A percentile compares a stretch with the other conserved stretches of the same genome.
Conservation (phyloP, 2,113 vertebrate species). For the Semicossyphus pulcher region DNA sequence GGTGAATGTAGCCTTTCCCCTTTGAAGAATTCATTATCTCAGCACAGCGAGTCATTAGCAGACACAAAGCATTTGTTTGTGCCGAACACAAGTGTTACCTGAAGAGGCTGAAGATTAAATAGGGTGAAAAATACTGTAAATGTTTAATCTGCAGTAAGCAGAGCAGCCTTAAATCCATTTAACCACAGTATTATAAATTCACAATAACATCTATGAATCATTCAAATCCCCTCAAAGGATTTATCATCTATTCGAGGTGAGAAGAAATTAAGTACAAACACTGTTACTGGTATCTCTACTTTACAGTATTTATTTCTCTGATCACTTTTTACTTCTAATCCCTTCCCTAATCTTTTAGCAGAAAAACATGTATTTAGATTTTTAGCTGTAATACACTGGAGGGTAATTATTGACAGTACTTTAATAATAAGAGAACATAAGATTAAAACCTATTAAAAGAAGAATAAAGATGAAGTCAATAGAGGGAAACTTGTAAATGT, state of each 20-base stretch:
- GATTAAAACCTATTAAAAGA: no score
- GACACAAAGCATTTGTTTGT: slow-evolving; percentile 39
- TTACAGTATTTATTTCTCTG: background rate
- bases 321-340: no score
- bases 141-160: slow-evolving; percentile 56
- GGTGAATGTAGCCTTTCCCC: slow-evolving; percentile 23
- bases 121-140: slow-evolving; percentile 27
- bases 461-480: no score
- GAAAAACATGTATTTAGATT: no score
- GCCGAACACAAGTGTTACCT: slow-evolving; percentile 42
- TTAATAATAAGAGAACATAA: no score
- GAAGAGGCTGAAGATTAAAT: slow-evolving; percentile 55
- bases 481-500: no score
- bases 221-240: slow-evolving; percentile 51
- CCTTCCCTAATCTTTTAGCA: no score
- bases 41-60: slow-evolving; percentile 46
- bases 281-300: no score
- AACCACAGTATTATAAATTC: slow-evolving; percentile 65
- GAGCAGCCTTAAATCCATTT: slow-evolving; percentile 57
- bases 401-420: no score
- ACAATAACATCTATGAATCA: slow-evolving; percentile 73
- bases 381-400: background rate
- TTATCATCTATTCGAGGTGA: slow-evolving; percentile 26
- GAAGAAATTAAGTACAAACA: no score
- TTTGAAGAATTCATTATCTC: slow-evolving; percentile 37